Evolutionary conservation across 2,888 invertebrate genomes (phyloP).

Genomic region (Cataglyphis cursor): DNA sequence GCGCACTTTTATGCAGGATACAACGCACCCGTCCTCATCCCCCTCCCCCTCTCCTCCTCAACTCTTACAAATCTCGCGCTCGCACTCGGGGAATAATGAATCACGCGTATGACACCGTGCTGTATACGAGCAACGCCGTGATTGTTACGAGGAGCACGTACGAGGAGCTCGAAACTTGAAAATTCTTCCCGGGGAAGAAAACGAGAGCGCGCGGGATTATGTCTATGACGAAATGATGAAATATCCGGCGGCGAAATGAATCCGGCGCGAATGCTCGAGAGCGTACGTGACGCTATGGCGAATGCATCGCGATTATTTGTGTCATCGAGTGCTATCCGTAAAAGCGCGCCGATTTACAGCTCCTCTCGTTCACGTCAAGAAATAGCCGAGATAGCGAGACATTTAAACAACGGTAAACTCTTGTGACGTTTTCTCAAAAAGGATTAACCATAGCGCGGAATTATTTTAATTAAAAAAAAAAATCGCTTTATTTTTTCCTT

Average conservation of each 20-base stretch:
- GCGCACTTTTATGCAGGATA: constrained; percentile 50
- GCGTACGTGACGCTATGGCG: constrained; percentile 31
- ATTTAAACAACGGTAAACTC: constrained; percentile 30
- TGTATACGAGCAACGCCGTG: not conserved
- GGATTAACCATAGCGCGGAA: not conserved
- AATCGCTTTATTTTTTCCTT: not conserved
- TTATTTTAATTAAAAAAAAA: not conserved
- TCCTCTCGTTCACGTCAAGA: not conserved
- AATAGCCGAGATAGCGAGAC: not conserved
- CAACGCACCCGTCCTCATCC: not conserved
- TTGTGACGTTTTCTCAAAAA: not conserved
- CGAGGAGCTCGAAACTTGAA: constrained; percentile 35
- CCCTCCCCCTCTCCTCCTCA: too few relatives aligned
- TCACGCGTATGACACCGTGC: constrained; percentile 23
- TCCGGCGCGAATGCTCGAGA: constrained; percentile 25
- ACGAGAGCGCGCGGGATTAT: constrained; percentile 21
- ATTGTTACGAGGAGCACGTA: constrained; percentile 39
- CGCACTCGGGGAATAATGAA: constrained; percentile 52
- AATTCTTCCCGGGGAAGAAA: constrained; percentile 26
- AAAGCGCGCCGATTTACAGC: not conserved
- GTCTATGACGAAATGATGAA: constrained; percentile 36
- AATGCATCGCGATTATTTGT: constrained; percentile 20
- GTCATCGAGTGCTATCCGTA: constrained; percentile 11
- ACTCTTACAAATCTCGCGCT: constrained; percentile 37
- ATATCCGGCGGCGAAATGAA: constrained; percentile 45